Percentiles rank a stretch among this genome's conserved stretches.
Evolutionary conservation across 2,113 vertebrate species (phyloP).

Genomic region (Arvicanthis niloticus): DNA sequence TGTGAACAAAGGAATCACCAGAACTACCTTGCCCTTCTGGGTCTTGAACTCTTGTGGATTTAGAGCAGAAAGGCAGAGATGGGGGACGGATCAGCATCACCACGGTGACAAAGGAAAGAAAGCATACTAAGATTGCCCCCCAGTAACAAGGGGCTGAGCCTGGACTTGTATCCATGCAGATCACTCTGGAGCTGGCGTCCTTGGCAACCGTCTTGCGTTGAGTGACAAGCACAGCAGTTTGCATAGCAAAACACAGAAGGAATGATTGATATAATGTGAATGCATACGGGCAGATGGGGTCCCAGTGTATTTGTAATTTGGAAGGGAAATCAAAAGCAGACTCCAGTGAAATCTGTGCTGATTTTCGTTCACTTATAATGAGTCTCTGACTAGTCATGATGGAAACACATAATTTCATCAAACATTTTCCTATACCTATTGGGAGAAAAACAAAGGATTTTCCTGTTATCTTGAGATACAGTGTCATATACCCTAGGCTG

Average conservation of each 20-base stretch:
- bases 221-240: neutral
- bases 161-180: neutral
- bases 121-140: neutral
- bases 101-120: neutral
- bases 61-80: neutral
- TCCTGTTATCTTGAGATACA: neutral
- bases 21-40: neutral
- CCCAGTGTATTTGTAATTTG: neutral
- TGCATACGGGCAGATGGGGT: neutral
- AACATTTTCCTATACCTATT: neutral
- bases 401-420: conserved; percentile 28
- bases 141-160: neutral
- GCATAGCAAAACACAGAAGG: neutral
- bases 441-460: neutral
- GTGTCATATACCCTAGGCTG: neutral
- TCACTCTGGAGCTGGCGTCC: neutral
- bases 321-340: conserved; percentile 51
- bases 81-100: neutral
- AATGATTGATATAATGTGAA: neutral
- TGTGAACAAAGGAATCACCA: neutral
- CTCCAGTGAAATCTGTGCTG: conserved; percentile 39
- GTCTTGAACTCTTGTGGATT: neutral
- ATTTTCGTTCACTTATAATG: neutral
- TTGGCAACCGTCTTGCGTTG: neutral
- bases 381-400: neutral